Evolutionary conservation across 2,797 vertebrate genomes (phyloP).

Genomic region (Falco peregrinus): DNA sequence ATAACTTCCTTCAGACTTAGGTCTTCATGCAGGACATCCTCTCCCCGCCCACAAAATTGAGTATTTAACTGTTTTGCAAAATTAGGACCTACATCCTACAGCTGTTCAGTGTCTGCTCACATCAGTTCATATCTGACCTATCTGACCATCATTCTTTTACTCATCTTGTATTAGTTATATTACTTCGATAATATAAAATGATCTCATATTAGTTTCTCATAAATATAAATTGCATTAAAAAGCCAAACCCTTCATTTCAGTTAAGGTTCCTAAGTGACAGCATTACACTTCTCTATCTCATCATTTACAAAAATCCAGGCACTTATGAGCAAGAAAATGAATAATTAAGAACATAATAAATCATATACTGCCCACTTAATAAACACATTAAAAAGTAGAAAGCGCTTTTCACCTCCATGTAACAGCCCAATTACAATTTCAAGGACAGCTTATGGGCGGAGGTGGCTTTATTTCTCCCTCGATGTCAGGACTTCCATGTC

Average conservation of each 20-base stretch:
- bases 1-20: neutral
- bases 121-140: neutral
- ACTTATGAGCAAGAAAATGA: slow-evolving; percentile 4
- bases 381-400: slow-evolving; percentile 42
- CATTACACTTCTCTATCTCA: neutral
- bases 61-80: neutral
- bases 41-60: neutral
- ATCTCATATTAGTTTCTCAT: slow-evolving; percentile 46
- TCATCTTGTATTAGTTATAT: neutral
- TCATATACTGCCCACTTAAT: slow-evolving; percentile 16
- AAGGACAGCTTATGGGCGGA: neutral
- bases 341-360: slow-evolving; percentile 44
- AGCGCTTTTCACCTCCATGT: neutral
- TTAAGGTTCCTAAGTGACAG: neutral
- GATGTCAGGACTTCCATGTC: neutral
- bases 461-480: neutral
- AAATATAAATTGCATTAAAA: slow-evolving; percentile 60
- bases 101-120: neutral
- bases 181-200: slow-evolving; percentile 29
- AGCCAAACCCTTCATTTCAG: slow-evolving; percentile 1
- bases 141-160: neutral
- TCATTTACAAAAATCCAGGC: slow-evolving; percentile 16
- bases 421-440: neutral
- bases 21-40: neutral
- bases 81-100: neutral